A percentile compares a stretch with the other conserved stretches of the same genome.
phyloP scores from a whole-genome alignment of 2,113 vertebrate species.

The Hyla sarda region DNA sequence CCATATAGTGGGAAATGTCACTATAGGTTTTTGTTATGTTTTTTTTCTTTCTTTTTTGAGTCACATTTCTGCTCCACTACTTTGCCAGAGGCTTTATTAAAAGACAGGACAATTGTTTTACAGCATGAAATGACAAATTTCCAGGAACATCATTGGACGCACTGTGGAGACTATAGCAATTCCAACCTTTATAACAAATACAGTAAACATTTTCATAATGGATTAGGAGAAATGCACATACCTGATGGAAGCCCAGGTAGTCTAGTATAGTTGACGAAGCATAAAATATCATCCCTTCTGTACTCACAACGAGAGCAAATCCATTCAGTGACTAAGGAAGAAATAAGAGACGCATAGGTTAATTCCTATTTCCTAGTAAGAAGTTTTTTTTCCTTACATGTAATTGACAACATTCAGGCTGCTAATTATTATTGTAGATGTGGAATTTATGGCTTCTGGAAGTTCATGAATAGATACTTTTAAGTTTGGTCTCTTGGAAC shows the following conservation, averaged over 20 bases:
- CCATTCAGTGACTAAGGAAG: constrained; percentile 88
- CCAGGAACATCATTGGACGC: background rate
- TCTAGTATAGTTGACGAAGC: constrained; percentile 93
- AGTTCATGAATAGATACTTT: background rate
- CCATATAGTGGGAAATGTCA: too few species aligned
- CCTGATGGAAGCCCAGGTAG: constrained; percentile 97
- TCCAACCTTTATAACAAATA: background rate
- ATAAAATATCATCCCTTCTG: constrained; percentile 95
- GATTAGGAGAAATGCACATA: constrained; percentile 63
- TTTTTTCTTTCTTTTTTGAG: too few species aligned
- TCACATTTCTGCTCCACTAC: too few species aligned
- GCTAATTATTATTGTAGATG: background rate
- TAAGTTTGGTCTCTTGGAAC: background rate
- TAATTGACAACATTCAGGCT: constrained; percentile 35
- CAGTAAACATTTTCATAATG: background rate
- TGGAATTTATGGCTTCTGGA: constrained; percentile 25
- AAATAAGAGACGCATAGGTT: constrained; percentile 34
- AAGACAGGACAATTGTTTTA: background rate
- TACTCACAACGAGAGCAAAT: constrained; percentile 92
- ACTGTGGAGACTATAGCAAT: background rate
- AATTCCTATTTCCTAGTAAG: too few species aligned
- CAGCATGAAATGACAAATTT: background rate
- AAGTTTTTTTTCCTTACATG: background rate
- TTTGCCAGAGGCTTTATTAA: background rate
- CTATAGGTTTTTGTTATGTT: too few species aligned